Conservation (phyloP, 2,888 invertebrate genomes). For the Synanthedon myopaeformis region DNA sequence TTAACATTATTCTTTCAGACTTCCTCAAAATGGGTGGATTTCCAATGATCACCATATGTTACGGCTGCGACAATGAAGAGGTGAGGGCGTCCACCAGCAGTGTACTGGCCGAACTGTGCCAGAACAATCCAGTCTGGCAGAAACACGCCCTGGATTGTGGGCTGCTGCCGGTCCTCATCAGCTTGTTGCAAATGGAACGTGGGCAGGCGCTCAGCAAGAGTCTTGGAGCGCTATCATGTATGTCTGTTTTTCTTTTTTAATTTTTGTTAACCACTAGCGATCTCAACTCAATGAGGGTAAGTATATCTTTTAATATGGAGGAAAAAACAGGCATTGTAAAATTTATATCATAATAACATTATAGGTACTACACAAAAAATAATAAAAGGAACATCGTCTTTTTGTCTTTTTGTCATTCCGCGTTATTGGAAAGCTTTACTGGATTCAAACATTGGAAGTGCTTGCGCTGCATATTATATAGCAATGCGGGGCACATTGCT, state of each 20-base stretch:
- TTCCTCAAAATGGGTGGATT: conserved; percentile 89
- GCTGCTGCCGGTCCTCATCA: conserved; percentile 73
- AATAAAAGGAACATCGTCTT: no score
- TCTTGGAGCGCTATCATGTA: conserved; percentile 84
- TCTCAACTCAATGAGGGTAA: no score
- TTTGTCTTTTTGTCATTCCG: no score
- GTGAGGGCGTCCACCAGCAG: conserved; percentile 75
- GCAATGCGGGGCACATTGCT: no score
- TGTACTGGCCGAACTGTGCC: conserved; percentile 82
- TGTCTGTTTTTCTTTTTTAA: conserved; percentile 28
- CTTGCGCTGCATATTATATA: no score
- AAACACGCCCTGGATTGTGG: conserved; percentile 74
- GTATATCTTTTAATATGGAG: no score
- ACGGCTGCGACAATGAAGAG: conserved; percentile 71
- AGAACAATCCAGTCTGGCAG: conserved; percentile 90
- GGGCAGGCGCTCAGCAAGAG: conserved; percentile 75
- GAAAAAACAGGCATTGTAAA: no score
- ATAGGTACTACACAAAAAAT: no score
- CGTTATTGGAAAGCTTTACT: no score
- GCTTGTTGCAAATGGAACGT: conserved; percentile 69
- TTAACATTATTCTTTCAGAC: conserved; percentile 57
- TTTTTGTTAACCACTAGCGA: no score
- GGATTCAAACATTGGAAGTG: no score
- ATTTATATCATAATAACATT: no score
- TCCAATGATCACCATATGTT: conserved; percentile 75